Conservation (phyloP, 2,797 vertebrate species). For the Lepus townsendii region DNA sequence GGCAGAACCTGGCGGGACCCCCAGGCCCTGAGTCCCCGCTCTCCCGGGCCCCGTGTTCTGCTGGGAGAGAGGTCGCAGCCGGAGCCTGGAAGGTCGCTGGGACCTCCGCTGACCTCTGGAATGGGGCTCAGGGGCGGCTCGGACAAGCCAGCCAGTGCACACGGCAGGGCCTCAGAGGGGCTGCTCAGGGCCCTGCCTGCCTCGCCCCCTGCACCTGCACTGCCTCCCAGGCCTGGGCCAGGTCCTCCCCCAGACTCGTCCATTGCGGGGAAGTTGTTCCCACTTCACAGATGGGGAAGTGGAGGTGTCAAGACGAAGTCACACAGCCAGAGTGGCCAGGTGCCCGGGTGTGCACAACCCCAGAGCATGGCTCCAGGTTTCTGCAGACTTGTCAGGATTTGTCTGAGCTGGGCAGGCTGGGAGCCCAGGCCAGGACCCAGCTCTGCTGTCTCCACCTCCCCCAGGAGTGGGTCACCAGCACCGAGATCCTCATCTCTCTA, state of each 20-base stretch:
- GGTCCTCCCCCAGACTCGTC: background rate
- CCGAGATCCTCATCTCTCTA: constrained; percentile 95
- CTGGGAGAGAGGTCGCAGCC: background rate
- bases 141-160: background rate
- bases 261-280: background rate
- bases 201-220: rapidly evolving
- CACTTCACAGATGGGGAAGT: background rate
- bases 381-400: background rate
- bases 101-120: rapidly evolving
- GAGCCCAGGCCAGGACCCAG: background rate
- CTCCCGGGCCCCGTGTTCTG: background rate
- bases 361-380: background rate
- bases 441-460: background rate
- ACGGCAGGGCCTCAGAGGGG: rapidly evolving
- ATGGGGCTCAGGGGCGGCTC: rapidly evolving
- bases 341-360: background rate
- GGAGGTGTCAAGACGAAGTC: background rate
- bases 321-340: background rate
- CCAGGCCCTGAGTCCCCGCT: background rate
- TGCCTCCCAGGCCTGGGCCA: rapidly evolving
- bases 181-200: background rate
- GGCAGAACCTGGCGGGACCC: background rate
- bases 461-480: constrained; percentile 98
- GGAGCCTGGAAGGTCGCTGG: background rate
- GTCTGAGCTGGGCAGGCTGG: background rate